Percentiles rank a stretch among this genome's conserved stretches.
Conservation (phyloP, 1,140 invertebrate genomes). For the Calosoma granatense region DNA sequence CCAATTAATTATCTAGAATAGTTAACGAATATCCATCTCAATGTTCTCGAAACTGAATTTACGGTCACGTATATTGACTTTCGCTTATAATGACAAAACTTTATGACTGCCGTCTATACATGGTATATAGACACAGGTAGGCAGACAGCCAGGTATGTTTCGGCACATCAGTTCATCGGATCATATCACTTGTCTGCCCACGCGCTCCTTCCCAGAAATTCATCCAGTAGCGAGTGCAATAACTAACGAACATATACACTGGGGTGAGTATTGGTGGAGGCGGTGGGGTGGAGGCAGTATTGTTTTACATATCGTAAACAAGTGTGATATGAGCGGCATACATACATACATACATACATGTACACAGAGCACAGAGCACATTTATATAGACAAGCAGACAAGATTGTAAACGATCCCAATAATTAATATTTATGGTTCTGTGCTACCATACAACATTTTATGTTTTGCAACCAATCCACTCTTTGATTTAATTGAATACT, state of each 20-base stretch:
- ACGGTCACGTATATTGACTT: too few relatives aligned
- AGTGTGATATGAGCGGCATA: background rate
- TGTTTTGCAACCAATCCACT: background rate
- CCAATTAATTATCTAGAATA: too few relatives aligned
- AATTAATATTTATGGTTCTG: background rate
- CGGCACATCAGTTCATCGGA: background rate
- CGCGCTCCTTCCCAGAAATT: background rate
- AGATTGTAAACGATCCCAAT: slow-evolving; percentile 1
- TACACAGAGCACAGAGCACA: too few relatives aligned
- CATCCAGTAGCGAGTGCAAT: background rate
- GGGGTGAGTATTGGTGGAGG: too few relatives aligned
- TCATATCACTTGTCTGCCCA: background rate
- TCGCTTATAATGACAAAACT: background rate
- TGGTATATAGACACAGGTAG: too few relatives aligned
- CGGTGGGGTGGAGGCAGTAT: background rate
- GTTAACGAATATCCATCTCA: too few relatives aligned
- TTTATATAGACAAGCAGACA: background rate
- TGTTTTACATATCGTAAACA: slow-evolving; percentile 8
- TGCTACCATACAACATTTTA: slow-evolving; percentile 1
- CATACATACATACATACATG: too few relatives aligned
- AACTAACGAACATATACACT: slow-evolving; percentile 4
- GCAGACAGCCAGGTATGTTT: too few relatives aligned
- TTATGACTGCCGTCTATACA: background rate
- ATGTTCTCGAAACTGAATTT: too few relatives aligned
- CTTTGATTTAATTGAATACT: background rate